Percentiles rank a stretch among this genome's conserved stretches.
Conservation (phyloP, 2,797 vertebrate genomes). For the Enteromius afrohamiltoni region DNA sequence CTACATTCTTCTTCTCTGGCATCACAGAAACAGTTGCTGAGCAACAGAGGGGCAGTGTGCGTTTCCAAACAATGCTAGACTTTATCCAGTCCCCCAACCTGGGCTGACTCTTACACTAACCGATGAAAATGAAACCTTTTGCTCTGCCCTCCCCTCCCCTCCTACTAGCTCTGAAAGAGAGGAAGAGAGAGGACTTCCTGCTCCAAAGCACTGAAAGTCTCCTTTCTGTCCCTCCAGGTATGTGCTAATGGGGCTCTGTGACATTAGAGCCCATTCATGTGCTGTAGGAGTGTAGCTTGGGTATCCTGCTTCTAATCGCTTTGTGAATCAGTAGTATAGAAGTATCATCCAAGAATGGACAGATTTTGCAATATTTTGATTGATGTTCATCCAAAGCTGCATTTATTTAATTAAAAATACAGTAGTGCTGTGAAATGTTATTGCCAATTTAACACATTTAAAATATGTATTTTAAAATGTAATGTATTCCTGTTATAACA, state of each 20-base stretch:
- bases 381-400: neutral
- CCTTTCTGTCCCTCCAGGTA: conserved; percentile 50
- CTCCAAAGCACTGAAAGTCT: conserved; percentile 52
- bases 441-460: neutral
- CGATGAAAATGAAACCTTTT: conserved; percentile 69
- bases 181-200: conserved; percentile 49
- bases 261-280: conserved; percentile 47
- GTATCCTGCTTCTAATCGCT: conserved; percentile 8
- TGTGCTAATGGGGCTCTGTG: conserved; percentile 41
- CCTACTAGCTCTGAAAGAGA: conserved; percentile 37
- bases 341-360: neutral
- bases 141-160: neutral
- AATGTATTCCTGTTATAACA: neutral
- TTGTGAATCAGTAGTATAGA: neutral
- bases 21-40: conserved; percentile 56
- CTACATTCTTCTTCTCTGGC: conserved; percentile 47
- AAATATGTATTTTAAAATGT: neutral
- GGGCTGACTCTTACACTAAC: conserved; percentile 48
- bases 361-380: neutral
- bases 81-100: conserved; percentile 68
- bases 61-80: conserved; percentile 68
- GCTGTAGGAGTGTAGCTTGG: conserved; percentile 15
- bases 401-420: neutral
- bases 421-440: neutral
- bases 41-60: conserved; percentile 49